Conservation (phyloP, 1,140 invertebrate genomes). For the Rhagoletis zephyria region DNA sequence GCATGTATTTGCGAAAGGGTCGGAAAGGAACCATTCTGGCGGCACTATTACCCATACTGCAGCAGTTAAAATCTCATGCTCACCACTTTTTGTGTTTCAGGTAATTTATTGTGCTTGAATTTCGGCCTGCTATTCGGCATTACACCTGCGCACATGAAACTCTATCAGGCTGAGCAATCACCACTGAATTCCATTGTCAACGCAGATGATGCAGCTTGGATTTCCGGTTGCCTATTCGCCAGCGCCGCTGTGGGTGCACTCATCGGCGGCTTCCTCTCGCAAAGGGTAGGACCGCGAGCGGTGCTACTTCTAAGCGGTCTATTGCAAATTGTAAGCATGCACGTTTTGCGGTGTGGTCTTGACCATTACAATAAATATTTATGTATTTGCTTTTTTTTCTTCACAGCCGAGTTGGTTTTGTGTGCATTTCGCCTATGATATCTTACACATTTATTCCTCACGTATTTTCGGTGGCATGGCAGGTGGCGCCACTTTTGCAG, state of each 20-base stretch:
- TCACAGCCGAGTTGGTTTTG: constrained; percentile 65
- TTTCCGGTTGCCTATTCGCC: constrained; percentile 64
- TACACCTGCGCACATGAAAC: constrained; percentile 63
- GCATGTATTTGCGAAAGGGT: too few species aligned
- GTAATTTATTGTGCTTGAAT: constrained; percentile 66
- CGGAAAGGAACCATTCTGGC: too few species aligned
- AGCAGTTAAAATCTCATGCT: neutral
- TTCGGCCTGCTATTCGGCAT: constrained; percentile 69
- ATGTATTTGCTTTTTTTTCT: neutral
- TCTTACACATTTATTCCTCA: constrained; percentile 70
- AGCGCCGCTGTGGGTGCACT: constrained; percentile 63
- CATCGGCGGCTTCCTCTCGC: constrained; percentile 60
- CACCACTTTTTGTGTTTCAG: constrained; percentile 56
- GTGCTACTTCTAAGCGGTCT: constrained; percentile 65
- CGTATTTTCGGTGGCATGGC: constrained; percentile 74
- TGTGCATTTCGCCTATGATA: constrained; percentile 67
- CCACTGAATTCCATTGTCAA: constrained; percentile 61
- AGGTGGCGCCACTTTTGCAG: constrained; percentile 73
- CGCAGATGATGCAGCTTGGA: constrained; percentile 59
- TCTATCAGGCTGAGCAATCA: constrained; percentile 61
- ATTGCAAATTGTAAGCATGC: constrained; percentile 65
- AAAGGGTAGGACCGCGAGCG: constrained; percentile 66
- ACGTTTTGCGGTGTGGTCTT: neutral
- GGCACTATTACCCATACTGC: too few species aligned
- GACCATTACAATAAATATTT: neutral